Percentiles rank a stretch among this genome's conserved stretches.
phyloP scores from a whole-genome alignment of 2,888 invertebrate genomes.

The Metopia argyrocephala region DNA sequence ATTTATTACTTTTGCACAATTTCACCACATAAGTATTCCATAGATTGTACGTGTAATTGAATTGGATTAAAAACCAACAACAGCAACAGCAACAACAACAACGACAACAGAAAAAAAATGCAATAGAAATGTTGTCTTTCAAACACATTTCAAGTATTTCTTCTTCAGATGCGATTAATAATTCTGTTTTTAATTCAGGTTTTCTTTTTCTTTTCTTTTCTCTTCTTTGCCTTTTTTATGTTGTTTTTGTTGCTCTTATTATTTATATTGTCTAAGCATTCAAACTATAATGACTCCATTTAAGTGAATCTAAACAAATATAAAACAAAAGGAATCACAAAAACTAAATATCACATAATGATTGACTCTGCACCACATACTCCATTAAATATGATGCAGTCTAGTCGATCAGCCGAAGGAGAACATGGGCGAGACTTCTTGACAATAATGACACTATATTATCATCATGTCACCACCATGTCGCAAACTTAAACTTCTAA shows the following conservation, averaged over 20 bases:
- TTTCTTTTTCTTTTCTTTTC: not conserved
- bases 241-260: not conserved
- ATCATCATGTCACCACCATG: too few relatives aligned
- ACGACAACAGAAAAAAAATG: too few relatives aligned
- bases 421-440: slow-evolving; percentile 24
- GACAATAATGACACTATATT: not conserved
- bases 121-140: slow-evolving; percentile 58
- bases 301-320: slow-evolving; percentile 36
- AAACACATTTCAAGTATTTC: slow-evolving; percentile 59
- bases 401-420: slow-evolving; percentile 8
- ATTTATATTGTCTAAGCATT: not conserved
- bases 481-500: too few relatives aligned
- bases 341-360: slow-evolving; percentile 32
- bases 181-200: slow-evolving; percentile 24
- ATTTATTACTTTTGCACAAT: slow-evolving; percentile 64
- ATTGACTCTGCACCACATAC: slow-evolving; percentile 46
- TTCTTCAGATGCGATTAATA: slow-evolving; percentile 42
- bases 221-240: not conserved
- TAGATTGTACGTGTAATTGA: too few relatives aligned
- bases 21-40: too few relatives aligned
- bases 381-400: slow-evolving; percentile 16
- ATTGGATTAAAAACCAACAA: too few relatives aligned
- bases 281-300: slow-evolving; percentile 62
- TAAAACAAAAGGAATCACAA: slow-evolving; percentile 14
- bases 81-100: too few relatives aligned